Conservation (phyloP, 2,797 vertebrate genomes). For the Gobionotothen gibberifrons region DNA sequence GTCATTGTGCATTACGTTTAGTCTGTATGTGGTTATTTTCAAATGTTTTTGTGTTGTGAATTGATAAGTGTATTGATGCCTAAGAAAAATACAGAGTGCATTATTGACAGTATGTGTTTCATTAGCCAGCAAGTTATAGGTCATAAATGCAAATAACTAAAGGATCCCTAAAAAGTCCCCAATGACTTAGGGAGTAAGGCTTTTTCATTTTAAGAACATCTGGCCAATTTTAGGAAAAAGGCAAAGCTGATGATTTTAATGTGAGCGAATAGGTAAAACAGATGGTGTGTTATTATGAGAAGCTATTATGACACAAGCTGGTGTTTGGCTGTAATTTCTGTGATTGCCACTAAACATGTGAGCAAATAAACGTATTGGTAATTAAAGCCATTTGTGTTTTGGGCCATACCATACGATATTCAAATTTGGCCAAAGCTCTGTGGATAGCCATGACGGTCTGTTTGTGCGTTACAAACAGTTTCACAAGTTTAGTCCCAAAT, state of each 20-base stretch:
- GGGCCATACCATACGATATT: conserved; percentile 3
- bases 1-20: neutral
- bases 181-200: conserved; percentile 3
- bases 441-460: neutral
- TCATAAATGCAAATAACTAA: neutral
- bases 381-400: conserved; percentile 23
- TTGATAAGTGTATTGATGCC: neutral
- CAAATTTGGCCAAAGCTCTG: neutral
- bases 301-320: conserved; percentile 33
- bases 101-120: neutral
- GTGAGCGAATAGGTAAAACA: conserved; percentile 46
- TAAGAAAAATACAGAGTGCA: neutral
- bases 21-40: neutral
- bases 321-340: conserved; percentile 11
- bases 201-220: conserved; percentile 41
- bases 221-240: conserved; percentile 27
- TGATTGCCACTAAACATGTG: conserved; percentile 16
- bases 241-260: conserved; percentile 27
- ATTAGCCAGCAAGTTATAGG: neutral
- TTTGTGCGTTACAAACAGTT: neutral
- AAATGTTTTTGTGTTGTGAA: neutral
- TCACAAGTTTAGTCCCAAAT: neutral
- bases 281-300: conserved; percentile 46
- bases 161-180: neutral
- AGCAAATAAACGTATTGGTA: conserved; percentile 18